phyloP scores from a whole-genome alignment of 2,888 invertebrate genomes.

The Spialia ferax region DNA sequence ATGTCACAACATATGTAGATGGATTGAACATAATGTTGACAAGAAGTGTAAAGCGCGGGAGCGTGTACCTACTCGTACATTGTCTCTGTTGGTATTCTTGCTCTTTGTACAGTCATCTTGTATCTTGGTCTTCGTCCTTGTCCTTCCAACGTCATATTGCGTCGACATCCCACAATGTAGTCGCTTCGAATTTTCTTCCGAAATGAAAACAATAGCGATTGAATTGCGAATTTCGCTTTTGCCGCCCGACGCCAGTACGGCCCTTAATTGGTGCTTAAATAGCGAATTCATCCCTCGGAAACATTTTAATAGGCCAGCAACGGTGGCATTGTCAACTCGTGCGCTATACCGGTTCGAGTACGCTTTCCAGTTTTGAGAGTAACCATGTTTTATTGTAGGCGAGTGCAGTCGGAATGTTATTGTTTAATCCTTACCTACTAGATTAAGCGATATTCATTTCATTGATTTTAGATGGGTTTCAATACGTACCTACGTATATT shows the following conservation, averaged over 20 bases:
- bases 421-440: not conserved
- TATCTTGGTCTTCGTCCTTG: no score
- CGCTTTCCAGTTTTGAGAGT: conserved; percentile 8
- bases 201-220: conserved; percentile 78
- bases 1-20: no score
- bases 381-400: conserved; percentile 7
- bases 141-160: conserved; percentile 44
- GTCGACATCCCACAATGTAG: conserved; percentile 62
- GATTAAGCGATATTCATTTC: not conserved
- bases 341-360: conserved; percentile 12
- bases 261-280: conserved; percentile 76
- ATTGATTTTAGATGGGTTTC: not conserved
- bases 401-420: not conserved
- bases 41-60: no score
- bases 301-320: conserved; percentile 52
- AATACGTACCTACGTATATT: no score
- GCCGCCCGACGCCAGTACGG: conserved; percentile 65
- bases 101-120: no score
- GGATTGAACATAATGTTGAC: no score
- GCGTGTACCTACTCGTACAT: no score
- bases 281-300: conserved; percentile 64
- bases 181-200: conserved; percentile 72
- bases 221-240: conserved; percentile 71
- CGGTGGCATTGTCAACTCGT: conserved; percentile 30
- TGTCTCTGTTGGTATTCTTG: no score